Conservation (phyloP, 1,140 invertebrate genomes). For the Drosophila ambigua region DNA sequence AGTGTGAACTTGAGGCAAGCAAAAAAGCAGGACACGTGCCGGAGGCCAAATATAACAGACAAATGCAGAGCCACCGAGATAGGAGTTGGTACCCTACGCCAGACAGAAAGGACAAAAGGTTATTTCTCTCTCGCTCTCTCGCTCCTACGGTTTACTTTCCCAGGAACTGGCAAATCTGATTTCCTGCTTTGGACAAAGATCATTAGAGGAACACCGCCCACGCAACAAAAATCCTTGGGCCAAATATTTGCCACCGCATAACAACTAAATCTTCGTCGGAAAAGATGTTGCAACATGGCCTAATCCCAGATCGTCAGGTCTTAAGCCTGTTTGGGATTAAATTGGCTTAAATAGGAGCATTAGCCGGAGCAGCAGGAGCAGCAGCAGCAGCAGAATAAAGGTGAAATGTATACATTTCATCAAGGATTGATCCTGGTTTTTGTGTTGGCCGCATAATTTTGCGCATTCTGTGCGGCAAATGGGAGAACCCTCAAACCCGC, state of each 20-base stretch:
- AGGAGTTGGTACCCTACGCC: neutral
- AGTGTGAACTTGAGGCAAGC: neutral
- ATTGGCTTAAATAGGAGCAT: slow-evolving; percentile 56
- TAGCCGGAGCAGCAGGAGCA: slow-evolving; percentile 18
- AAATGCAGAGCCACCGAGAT: slow-evolving; percentile 15
- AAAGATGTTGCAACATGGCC: slow-evolving; percentile 74
- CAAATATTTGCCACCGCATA: slow-evolving; percentile 65
- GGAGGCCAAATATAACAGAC: neutral
- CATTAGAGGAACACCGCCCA: slow-evolving; percentile 51
- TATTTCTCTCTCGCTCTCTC: no score
- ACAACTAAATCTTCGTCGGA: slow-evolving; percentile 50
- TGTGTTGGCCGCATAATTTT: slow-evolving; percentile 66
- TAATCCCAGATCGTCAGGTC: slow-evolving; percentile 62
- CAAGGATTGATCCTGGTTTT: slow-evolving; percentile 62
- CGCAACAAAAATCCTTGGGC: slow-evolving; percentile 37
- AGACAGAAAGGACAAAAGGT: slow-evolving; percentile 15
- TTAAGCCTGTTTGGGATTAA: slow-evolving; percentile 68
- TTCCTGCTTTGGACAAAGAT: slow-evolving; percentile 43
- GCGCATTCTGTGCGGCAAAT: slow-evolving; percentile 47
- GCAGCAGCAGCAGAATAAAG: slow-evolving; percentile 42
- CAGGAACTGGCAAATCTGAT: slow-evolving; percentile 35
- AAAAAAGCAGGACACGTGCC: slow-evolving; percentile 3
- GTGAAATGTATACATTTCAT: slow-evolving; percentile 52
- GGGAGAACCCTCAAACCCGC: slow-evolving; percentile 52
- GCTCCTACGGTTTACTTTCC: slow-evolving; percentile 30